These are phyloP conservation scores for Dysmachus trigonus DNA, from an alignment of 2,888 invertebrate genomes.

Conservation along the genomic window DNA sequence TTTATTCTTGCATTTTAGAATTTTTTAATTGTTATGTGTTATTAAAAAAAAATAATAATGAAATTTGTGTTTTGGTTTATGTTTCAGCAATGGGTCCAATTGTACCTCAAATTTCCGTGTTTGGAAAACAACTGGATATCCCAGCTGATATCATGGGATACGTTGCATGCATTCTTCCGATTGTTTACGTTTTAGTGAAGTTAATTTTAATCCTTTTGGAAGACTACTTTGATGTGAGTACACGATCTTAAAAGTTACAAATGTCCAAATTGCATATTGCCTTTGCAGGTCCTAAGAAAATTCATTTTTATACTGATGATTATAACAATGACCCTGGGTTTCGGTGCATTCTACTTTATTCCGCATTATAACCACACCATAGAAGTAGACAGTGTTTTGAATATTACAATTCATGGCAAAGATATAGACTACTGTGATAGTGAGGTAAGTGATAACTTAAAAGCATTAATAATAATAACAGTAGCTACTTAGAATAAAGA, in stretches of 20 bases:
- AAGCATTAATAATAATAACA: no score
- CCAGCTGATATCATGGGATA: conserved; percentile 80
- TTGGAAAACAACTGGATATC: conserved; percentile 80
- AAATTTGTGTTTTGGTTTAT: no score
- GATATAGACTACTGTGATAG: conserved; percentile 50
- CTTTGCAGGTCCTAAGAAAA: conserved; percentile 66
- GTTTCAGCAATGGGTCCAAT: conserved; percentile 80
- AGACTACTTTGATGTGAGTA: conserved; percentile 72
- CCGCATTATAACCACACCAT: conserved; percentile 61
- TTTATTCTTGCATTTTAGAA: no score
- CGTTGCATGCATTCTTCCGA: conserved; percentile 77
- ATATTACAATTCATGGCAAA: background rate
- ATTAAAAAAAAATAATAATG: no score
- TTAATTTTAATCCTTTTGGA: conserved; percentile 84
- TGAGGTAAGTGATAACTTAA: conserved; percentile 51
- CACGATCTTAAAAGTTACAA: background rate
- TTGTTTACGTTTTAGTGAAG: conserved; percentile 80
- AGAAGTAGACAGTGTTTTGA: background rate
- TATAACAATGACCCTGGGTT: conserved; percentile 72
- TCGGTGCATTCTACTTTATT: conserved; percentile 74
- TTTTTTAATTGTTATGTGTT: no score
- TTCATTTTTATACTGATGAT: conserved; percentile 76
- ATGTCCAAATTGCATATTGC: background rate
- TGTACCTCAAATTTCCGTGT: conserved; percentile 79
- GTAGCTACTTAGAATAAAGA: no score